Evolutionary conservation across 2,113 vertebrate genomes (phyloP), one percentile per base, ranked within the genome.

Genomic region (Rhineura floridana): DNA sequence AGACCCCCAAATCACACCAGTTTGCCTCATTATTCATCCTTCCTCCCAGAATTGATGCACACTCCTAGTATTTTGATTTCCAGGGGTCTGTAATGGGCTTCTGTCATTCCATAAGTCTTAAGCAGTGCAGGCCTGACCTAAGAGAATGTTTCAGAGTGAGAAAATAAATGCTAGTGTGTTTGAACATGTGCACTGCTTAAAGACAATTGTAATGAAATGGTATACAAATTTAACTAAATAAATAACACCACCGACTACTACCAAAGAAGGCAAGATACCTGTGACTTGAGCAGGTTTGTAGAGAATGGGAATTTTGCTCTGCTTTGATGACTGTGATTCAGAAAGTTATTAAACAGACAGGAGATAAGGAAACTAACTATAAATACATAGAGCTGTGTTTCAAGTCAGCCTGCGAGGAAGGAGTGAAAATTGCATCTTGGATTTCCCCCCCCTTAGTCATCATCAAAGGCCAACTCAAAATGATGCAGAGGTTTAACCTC

Each of bases 321-420:
- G 28, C 36, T 85, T 62, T 85, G 52, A 85, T 75, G 52, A 75
- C 12, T n/a, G 36, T 85, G 83, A 85, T 75, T 85, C 83, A 85
- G 83, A 85, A 62, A 85, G 83, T 44, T 55, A 30, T 72, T 73
- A 73, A 69, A 28, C 83, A 55, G 69, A 59, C 25, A 76, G 70
- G 70, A 44, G 36, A 36, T 12, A 59, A 17, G 39, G 28, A 9
- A 52, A 23, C 70, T 85, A 84, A 75, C 73, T 84, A 85, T 75
- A 85, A 75, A 85, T 30, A 30, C 52, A 7, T 36, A 3, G 48
- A 76, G 52, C 52, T 17, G 69, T 9, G 50, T 73, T 75, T 84
- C 48, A 30, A 42, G 83, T 39, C 67, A 39, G 36, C 50, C 33
- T 59, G 36, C 1, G 52, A 62, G 70, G 36, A 62, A 75, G 83